Percentiles rank a stretch among this genome's conserved stretches.
Conservation (phyloP, 2,888 invertebrate genomes). For the Dolichopus griseipennis region DNA sequence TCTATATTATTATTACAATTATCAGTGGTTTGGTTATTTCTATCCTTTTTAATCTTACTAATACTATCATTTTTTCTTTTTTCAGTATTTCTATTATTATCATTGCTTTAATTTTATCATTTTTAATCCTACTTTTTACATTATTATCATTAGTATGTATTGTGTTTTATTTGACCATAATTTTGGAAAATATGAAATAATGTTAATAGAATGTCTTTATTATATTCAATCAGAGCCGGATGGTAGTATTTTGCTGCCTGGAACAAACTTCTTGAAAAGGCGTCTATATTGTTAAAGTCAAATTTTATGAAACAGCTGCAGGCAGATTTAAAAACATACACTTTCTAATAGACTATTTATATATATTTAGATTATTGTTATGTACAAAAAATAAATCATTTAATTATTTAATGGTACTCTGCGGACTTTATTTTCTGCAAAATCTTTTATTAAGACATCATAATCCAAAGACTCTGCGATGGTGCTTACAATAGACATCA, state of each 20-base stretch:
- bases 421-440: constrained; percentile 9
- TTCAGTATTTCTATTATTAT: no score
- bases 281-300: constrained; percentile 8
- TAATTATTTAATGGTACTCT: constrained; percentile 8
- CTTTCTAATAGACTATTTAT: constrained; percentile 6
- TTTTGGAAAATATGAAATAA: no score
- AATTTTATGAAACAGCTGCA: constrained; percentile 5
- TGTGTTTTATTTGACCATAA: no score
- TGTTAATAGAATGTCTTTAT: no score
- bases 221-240: constrained; percentile 8
- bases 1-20: no score
- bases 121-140: no score
- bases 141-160: no score
- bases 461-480: constrained; percentile 10
- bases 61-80: no score
- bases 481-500: constrained; percentile 10
- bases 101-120: no score
- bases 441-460: constrained; percentile 10
- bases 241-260: constrained; percentile 9
- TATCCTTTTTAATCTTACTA: no score
- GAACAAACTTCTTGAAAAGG: constrained; percentile 9
- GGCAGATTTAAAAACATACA: not conserved
- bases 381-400: constrained; percentile 9
- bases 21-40: no score
- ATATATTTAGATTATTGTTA: constrained; percentile 8